Evolutionary conservation across 2,113 vertebrate genomes (phyloP).

Genomic region (Dasyornis broadbenti): DNA sequence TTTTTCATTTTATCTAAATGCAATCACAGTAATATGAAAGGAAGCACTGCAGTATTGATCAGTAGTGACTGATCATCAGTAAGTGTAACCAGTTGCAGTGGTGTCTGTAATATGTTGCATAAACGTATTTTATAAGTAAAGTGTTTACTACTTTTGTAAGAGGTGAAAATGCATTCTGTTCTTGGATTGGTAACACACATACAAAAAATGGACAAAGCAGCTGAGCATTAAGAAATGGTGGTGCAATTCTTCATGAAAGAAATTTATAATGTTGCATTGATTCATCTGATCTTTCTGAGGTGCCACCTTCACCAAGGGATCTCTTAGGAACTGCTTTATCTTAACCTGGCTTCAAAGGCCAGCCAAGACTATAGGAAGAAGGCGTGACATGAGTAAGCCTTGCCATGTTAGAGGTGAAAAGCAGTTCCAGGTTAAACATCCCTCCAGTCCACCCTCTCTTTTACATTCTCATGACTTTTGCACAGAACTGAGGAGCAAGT

Average conservation of each 20-base stretch:
- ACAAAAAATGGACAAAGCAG: background rate
- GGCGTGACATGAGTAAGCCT: background rate
- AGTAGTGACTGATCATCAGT: background rate
- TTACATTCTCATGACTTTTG: background rate
- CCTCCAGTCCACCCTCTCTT: background rate
- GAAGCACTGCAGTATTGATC: background rate
- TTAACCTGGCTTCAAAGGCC: background rate
- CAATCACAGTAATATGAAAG: background rate
- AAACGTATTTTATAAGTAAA: background rate
- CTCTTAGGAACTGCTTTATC: background rate
- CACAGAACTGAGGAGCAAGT: background rate
- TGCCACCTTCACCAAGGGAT: background rate
- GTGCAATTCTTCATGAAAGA: background rate
- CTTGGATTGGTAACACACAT: background rate
- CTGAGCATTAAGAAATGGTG: background rate
- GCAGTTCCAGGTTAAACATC: background rate
- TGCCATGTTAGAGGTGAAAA: background rate
- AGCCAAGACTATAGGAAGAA: background rate
- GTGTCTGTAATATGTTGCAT: background rate
- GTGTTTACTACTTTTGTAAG: background rate
- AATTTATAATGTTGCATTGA: background rate
- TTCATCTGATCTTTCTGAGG: background rate
- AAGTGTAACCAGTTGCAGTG: background rate
- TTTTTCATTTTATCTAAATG: background rate
- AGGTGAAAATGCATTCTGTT: background rate